Conservation (phyloP, 2,113 vertebrate species). For the Neoarius graeffei region DNA sequence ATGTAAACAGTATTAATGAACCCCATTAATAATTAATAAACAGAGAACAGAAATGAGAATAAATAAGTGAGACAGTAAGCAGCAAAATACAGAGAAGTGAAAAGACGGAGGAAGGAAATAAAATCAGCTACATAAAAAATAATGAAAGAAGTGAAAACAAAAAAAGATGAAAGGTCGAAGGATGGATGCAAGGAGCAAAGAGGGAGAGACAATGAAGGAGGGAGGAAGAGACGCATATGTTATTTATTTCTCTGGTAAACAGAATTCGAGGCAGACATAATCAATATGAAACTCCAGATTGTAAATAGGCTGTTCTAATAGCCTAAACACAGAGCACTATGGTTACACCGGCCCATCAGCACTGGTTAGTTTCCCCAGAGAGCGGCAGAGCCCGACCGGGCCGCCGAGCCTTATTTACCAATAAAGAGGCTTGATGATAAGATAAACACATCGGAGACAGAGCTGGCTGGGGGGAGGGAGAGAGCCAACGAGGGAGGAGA, state of each 20-base stretch:
- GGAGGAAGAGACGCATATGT: slow-evolving; percentile 80
- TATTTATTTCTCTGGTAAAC: slow-evolving; percentile 98
- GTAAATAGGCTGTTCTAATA: slow-evolving; percentile 94
- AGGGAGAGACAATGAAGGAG: slow-evolving; percentile 33
- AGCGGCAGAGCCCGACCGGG: slow-evolving; percentile 50
- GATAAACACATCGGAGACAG: slow-evolving; percentile 77
- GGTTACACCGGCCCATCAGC: slow-evolving; percentile 81
- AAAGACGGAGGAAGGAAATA: not conserved
- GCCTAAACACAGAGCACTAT: slow-evolving; percentile 85
- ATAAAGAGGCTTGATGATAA: slow-evolving; percentile 80
- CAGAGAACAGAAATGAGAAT: not conserved
- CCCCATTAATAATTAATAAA: not conserved
- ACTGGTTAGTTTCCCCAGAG: slow-evolving; percentile 69
- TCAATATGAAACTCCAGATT: slow-evolving; percentile 94
- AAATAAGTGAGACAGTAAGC: not conserved
- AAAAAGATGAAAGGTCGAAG: slow-evolving; percentile 3
- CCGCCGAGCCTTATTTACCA: slow-evolving; percentile 76
- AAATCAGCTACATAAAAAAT: not conserved
- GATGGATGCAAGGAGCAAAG: slow-evolving; percentile 36
- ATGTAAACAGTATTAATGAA: not conserved
- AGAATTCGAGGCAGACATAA: slow-evolving; percentile 93
- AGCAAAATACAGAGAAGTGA: slow-evolving; percentile 44
- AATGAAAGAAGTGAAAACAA: not conserved
- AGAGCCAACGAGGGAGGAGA: slow-evolving; percentile 19
- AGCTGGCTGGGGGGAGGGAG: slow-evolving; percentile 48